Percentiles rank a stretch among this genome's conserved stretches.
Conservation (phyloP, 2,797 vertebrate species). For the Characodon lateralis region DNA sequence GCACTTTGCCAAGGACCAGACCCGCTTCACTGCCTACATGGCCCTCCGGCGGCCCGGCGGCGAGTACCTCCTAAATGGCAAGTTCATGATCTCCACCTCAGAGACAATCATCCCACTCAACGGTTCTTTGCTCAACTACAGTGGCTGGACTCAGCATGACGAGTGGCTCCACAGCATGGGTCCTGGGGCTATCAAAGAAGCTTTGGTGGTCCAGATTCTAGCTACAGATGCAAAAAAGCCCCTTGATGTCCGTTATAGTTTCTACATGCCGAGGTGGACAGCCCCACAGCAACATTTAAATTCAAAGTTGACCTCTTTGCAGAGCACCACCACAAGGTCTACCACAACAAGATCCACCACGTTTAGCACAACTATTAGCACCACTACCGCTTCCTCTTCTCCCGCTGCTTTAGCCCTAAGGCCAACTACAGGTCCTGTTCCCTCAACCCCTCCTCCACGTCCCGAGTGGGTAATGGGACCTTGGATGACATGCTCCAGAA, state of each 20-base stretch:
- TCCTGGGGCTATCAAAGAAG: slow-evolving; percentile 87
- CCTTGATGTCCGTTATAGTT: slow-evolving; percentile 95
- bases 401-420: slow-evolving; percentile 32
- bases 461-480: slow-evolving; percentile 91
- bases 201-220: slow-evolving; percentile 90
- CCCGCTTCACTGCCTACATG: slow-evolving; percentile 92
- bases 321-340: slow-evolving; percentile 34
- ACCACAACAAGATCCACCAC: slow-evolving; percentile 32
- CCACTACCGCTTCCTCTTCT: slow-evolving; percentile 42
- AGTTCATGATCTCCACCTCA: slow-evolving; percentile 98
- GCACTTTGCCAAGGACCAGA: slow-evolving; percentile 93
- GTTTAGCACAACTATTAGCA: slow-evolving; percentile 35
- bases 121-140: slow-evolving; percentile 96
- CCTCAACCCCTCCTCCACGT: slow-evolving; percentile 54
- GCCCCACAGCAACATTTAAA: slow-evolving; percentile 39
- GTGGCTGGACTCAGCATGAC: slow-evolving; percentile 94
- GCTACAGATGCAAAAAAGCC: slow-evolving; percentile 91
- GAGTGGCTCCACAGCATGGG: slow-evolving; percentile 95
- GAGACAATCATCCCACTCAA: slow-evolving; percentile 94
- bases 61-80: slow-evolving; percentile 95
- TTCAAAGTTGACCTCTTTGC: slow-evolving; percentile 26
- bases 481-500: slow-evolving; percentile 94
- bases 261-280: slow-evolving; percentile 86
- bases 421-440: slow-evolving; percentile 64
- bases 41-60: slow-evolving; percentile 88